These are phyloP conservation scores for Periophthalmus modestus DNA, from an alignment of 2,113 vertebrate genomes.

Conservation along the genomic window DNA sequence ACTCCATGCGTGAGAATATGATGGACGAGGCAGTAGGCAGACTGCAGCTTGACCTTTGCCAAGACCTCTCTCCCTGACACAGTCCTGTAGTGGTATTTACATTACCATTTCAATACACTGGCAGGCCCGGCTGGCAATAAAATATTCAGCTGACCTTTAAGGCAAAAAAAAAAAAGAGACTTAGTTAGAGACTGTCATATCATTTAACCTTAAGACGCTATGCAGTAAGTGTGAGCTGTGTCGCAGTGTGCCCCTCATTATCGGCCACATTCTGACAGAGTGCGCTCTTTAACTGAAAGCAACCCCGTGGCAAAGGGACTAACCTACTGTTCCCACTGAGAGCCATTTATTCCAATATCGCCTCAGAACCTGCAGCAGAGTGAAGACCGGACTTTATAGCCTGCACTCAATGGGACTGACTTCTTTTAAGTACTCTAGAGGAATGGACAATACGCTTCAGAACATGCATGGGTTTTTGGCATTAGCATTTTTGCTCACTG, in stretches of 20 bases:
- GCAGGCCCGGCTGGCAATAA: conserved; percentile 69
- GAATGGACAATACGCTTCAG: neutral
- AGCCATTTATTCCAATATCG: conserved; percentile 50
- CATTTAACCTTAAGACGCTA: conserved; percentile 79
- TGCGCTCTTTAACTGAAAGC: conserved; percentile 59
- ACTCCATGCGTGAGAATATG: conserved; percentile 26
- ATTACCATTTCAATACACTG: conserved; percentile 82
- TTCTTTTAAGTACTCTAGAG: conserved; percentile 19
- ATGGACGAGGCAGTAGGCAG: conserved; percentile 41
- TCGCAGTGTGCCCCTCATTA: conserved; percentile 75
- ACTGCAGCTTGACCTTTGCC: conserved; percentile 72
- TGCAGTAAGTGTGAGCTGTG: conserved; percentile 54
- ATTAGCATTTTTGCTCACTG: neutral
- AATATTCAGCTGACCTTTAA: conserved; percentile 82
- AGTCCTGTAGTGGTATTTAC: conserved; percentile 77
- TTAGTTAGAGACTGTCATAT: conserved; percentile 79
- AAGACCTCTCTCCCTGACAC: conserved; percentile 67
- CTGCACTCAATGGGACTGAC: conserved; percentile 40
- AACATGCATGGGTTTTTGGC: neutral
- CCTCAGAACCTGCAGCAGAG: conserved; percentile 41
- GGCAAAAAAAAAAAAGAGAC: conserved; percentile 73
- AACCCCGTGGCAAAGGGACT: conserved; percentile 58
- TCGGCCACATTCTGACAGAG: conserved; percentile 60
- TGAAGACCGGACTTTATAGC: conserved; percentile 57
- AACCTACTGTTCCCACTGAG: conserved; percentile 45